phyloP scores from a whole-genome alignment of 1,140 invertebrate genomes.

The Capitella teleta region DNA sequence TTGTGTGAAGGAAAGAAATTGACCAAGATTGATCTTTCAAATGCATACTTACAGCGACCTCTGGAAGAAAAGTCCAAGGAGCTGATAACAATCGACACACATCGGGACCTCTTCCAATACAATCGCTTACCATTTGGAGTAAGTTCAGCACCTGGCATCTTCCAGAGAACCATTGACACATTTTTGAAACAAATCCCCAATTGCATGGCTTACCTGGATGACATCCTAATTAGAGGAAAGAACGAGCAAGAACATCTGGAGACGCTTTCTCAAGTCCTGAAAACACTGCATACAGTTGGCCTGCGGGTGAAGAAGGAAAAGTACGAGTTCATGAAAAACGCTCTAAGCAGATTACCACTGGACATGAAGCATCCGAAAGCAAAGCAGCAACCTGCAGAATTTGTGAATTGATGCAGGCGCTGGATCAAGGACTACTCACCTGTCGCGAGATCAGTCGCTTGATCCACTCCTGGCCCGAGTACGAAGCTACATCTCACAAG shows the following conservation, averaged over 20 bases:
- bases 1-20: background rate
- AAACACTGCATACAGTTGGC: too few relatives aligned
- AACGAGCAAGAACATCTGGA: constrained; percentile 2
- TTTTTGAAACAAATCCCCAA: constrained; percentile 18
- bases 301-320: too few relatives aligned
- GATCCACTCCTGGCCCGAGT: too few relatives aligned
- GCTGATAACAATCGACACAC: background rate
- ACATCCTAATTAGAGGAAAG: background rate
- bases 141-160: constrained; percentile 41
- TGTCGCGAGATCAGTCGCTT: too few relatives aligned
- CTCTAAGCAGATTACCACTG: too few relatives aligned
- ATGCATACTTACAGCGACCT: background rate
- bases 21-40: background rate
- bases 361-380: too few relatives aligned
- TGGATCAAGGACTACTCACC: too few relatives aligned
- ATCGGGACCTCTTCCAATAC: background rate
- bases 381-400: too few relatives aligned
- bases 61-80: background rate
- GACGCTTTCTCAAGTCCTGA: background rate
- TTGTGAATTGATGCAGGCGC: too few relatives aligned
- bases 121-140: constrained; percentile 32
- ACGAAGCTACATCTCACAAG: too few relatives aligned
- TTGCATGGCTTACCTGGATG: background rate
- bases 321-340: too few relatives aligned
- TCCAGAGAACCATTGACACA: constrained; percentile 41